phyloP scores from a whole-genome alignment of 1,140 invertebrate genomes.

The Ceratoteleas bidentatus region DNA sequence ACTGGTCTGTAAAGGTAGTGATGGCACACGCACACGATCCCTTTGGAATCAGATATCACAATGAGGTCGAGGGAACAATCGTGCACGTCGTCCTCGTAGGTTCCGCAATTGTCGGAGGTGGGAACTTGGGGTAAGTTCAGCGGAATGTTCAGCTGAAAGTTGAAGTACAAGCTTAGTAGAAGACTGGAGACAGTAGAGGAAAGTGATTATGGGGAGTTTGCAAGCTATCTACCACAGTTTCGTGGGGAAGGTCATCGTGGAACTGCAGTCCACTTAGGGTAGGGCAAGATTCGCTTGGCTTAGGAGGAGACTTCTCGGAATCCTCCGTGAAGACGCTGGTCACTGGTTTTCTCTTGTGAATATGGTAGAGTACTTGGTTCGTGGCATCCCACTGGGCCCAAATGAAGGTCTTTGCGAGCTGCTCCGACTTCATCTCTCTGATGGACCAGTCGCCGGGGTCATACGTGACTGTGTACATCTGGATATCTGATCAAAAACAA shows the following conservation, averaged over 20 bases:
- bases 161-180: background rate
- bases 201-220: too few species aligned
- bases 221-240: constrained; percentile 87
- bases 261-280: constrained; percentile 91
- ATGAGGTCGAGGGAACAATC: constrained; percentile 90
- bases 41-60: constrained; percentile 87
- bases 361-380: constrained; percentile 90
- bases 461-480: constrained; percentile 73
- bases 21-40: constrained; percentile 91
- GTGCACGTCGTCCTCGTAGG: constrained; percentile 91
- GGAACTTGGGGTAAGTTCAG: constrained; percentile 89
- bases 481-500: constrained; percentile 62
- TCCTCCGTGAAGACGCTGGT: constrained; percentile 86
- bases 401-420: constrained; percentile 86
- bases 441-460: constrained; percentile 63
- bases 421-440: constrained; percentile 82
- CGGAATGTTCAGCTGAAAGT: constrained; percentile 89
- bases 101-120: constrained; percentile 82
- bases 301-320: constrained; percentile 82
- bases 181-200: too few species aligned
- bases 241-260: constrained; percentile 90
- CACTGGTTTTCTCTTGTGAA: constrained; percentile 86
- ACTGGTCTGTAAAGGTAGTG: constrained; percentile 91
- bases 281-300: constrained; percentile 82
- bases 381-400: constrained; percentile 92